Base-by-base conservation (phyloP, 30 jellyfish, hydroid and myxozoan genomes). In the Turritopsis dohrnii region DNA sequence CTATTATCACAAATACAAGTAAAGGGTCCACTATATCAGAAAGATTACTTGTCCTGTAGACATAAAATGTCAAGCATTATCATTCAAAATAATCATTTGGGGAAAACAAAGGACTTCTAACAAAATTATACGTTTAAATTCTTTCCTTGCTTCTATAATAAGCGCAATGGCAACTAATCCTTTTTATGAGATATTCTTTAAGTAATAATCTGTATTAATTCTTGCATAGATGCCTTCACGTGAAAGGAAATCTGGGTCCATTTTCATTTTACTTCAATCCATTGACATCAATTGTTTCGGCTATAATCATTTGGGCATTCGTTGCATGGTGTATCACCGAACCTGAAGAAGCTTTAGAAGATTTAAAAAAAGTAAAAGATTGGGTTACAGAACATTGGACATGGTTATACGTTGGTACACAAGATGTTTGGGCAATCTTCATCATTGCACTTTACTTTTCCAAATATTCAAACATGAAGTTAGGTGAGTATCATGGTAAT, bases 341-440 rank as follows among this genome's bases (percentile, higher is more conserved):
- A 28, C 60, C 60, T 41, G 72, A 87, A 18, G 87, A 60, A 20
- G 91, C 97, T n/a, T 21, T 71, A 52, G 65, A 53, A 13, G 95
- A 87, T 29, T 82, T 92, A 88, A 52, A 27, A 0, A 80, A 79
- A 54, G 88, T 90, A 86, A 87, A 92, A 72, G 71, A 53, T 28
- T 92, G 97, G 97, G 91, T 92, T 21, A 85, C 95, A 0, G 84
- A 74, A 25, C 87, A 92, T 28, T 92, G 97, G 97, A 92, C 97
- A 21, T 92, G 97, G 97, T 85, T 92, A 52, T 92, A 92, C 89
- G 86, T 92, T 74, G 97, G 96, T 17, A 92, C 97, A 31, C 96
- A 92, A 75, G 96, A 92, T 54, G 95, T 92, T 21, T 92, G 97
- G 97, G 96, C 95, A 1, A 89, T 87, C 8, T 92, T 92, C 76